Percentiles rank a stretch among this genome's conserved stretches.
phyloP scores from a whole-genome alignment of 2,888 invertebrate genomes.

The Papilio demoleus region DNA sequence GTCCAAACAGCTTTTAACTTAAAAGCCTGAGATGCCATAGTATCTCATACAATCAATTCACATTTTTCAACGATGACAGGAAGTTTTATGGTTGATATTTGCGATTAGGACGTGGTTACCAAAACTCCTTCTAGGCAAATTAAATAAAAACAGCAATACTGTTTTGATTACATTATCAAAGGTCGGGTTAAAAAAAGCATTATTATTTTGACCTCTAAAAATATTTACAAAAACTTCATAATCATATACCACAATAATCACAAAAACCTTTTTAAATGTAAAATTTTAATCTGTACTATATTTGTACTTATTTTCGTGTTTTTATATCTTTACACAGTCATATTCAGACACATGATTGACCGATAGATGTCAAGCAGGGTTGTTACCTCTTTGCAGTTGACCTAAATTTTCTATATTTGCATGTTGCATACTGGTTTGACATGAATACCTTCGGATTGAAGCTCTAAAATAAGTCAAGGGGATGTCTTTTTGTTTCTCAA shows the following conservation, averaged over 20 bases:
- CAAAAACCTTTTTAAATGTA: no score
- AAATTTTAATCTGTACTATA: no score
- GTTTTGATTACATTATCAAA: no score
- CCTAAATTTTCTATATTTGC: not conserved
- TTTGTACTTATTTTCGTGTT: no score
- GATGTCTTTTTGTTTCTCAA: not conserved
- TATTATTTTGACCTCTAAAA: no score
- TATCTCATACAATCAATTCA: slow-evolving; percentile 23
- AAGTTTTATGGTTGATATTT: not conserved
- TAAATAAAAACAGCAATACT: no score
- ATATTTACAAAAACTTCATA: no score
- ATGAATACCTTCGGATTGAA: not conserved
- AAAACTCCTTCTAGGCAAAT: no score
- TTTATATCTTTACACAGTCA: not conserved
- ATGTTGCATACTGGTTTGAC: not conserved
- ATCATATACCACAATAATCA: no score
- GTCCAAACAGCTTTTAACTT: slow-evolving; percentile 29
- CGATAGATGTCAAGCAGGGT: not conserved
- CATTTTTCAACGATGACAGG: not conserved
- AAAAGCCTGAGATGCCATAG: slow-evolving; percentile 25
- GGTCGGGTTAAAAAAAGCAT: no score
- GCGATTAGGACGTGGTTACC: not conserved
- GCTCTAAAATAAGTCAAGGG: not conserved
- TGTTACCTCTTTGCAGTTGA: not conserved
- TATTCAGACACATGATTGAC: not conserved